These are phyloP conservation scores for Synanthedon formicaeformis DNA, from an alignment of 2,888 invertebrate species.

Conservation along the genomic window DNA sequence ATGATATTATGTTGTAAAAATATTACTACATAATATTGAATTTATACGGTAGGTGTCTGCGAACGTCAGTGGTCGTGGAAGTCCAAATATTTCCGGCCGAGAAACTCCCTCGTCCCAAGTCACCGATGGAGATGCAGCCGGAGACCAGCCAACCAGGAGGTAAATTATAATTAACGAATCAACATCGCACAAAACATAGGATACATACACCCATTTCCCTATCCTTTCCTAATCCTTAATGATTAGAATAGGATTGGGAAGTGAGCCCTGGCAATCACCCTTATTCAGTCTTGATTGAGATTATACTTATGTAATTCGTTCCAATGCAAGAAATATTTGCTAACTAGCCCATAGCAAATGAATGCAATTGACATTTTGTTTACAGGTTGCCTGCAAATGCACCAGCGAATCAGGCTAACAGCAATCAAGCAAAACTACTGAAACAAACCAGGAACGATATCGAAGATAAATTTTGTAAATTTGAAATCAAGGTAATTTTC, in stretches of 20 bases:
- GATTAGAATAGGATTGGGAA: no score
- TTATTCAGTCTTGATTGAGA: no score
- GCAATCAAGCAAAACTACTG: conserved; percentile 71
- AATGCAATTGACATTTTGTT: neutral
- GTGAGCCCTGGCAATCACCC: no score
- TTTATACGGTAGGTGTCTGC: conserved; percentile 74
- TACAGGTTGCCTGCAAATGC: conserved; percentile 41
- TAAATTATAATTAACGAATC: conserved; percentile 13
- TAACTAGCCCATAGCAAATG: no score
- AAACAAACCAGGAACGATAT: conserved; percentile 92
- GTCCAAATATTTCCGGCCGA: conserved; percentile 95
- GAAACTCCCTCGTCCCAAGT: conserved; percentile 97
- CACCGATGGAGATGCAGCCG: conserved; percentile 79
- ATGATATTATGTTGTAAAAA: neutral
- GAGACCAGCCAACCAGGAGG: conserved; percentile 55
- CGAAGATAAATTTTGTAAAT: conserved; percentile 98
- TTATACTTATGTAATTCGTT: no score
- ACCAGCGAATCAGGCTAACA: conserved; percentile 48
- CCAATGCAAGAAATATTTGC: no score
- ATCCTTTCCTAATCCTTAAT: no score
- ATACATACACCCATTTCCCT: no score
- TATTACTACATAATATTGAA: neutral
- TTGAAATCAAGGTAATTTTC: conserved; percentile 82
- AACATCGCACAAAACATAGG: no score
- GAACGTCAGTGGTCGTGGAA: conserved; percentile 91